A percentile compares a stretch with the other conserved stretches of the same genome.
phyloP scores from a whole-genome alignment of 2,888 invertebrate species.

The Tricholauxania praeusta region DNA sequence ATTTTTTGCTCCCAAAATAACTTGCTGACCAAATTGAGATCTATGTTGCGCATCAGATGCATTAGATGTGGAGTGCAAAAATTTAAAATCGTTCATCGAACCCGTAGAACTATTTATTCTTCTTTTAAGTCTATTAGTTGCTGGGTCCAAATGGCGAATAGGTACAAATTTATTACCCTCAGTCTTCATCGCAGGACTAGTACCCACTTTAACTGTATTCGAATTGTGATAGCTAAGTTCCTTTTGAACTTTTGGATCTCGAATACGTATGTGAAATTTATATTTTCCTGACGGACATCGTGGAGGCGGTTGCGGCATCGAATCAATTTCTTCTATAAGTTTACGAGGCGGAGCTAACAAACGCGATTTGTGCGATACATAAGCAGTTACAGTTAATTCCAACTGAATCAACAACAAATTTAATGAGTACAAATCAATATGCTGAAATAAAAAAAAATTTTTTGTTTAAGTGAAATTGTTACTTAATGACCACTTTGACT shows the following conservation, averaged over 20 bases:
- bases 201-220: slow-evolving; percentile 64
- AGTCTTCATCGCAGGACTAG: slow-evolving; percentile 69
- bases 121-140: slow-evolving; percentile 54
- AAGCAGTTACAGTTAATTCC: slow-evolving; percentile 80
- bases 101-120: slow-evolving; percentile 58
- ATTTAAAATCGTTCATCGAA: slow-evolving; percentile 51
- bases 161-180: slow-evolving; percentile 66
- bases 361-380: slow-evolving; percentile 84
- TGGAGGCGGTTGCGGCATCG: slow-evolving; percentile 72
- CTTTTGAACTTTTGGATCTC: slow-evolving; percentile 65
- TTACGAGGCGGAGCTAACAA: slow-evolving; percentile 79
- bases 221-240: slow-evolving; percentile 56
- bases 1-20: slow-evolving; percentile 24
- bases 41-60: neutral
- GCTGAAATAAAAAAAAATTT: slow-evolving; percentile 64
- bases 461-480: neutral
- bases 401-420: slow-evolving; percentile 77
- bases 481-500: neutral
- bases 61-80: neutral
- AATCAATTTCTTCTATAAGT: slow-evolving; percentile 79
- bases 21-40: slow-evolving; percentile 10
- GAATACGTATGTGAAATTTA: slow-evolving; percentile 72
- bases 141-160: slow-evolving; percentile 42
- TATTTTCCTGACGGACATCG: slow-evolving; percentile 76
- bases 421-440: slow-evolving; percentile 74